phyloP scores from a whole-genome alignment of 2,888 invertebrate genomes.

The Clanis bilineata region DNA sequence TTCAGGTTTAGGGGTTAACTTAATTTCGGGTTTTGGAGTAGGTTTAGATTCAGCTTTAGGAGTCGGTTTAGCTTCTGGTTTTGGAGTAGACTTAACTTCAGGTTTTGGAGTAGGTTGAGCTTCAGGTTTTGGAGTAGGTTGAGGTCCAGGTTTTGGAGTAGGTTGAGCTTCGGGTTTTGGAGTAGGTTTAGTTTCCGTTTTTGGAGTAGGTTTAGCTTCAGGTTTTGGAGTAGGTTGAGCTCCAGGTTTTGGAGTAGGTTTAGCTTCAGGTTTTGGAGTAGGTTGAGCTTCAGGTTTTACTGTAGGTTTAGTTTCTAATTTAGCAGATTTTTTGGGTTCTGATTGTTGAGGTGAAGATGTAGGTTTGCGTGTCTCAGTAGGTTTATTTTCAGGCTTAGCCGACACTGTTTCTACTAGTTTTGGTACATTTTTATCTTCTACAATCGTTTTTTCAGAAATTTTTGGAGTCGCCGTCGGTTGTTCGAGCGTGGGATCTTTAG shows the following conservation, averaged over 20 bases:
- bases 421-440: slow-evolving; percentile 20
- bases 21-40: slow-evolving; percentile 22
- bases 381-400: background rate
- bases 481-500: slow-evolving; percentile 22
- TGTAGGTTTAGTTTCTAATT: slow-evolving; percentile 18
- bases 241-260: slow-evolving; percentile 22
- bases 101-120: slow-evolving; percentile 21
- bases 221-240: slow-evolving; percentile 16
- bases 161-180: slow-evolving; percentile 23
- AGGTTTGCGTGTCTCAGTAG: slow-evolving; percentile 11
- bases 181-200: slow-evolving; percentile 26
- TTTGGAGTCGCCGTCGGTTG: slow-evolving; percentile 23
- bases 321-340: background rate
- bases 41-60: slow-evolving; percentile 24
- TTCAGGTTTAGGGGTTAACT: slow-evolving; percentile 22
- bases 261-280: slow-evolving; percentile 23
- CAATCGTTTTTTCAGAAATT: slow-evolving; percentile 27
- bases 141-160: slow-evolving; percentile 23
- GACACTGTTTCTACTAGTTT: slow-evolving; percentile 13
- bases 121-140: slow-evolving; percentile 18
- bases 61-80: slow-evolving; percentile 25
- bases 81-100: slow-evolving; percentile 25
- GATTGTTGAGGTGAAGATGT: background rate
- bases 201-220: slow-evolving; percentile 18
- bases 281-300: slow-evolving; percentile 23